Percentiles rank a stretch among this genome's conserved stretches.
Conservation (phyloP, 2,888 invertebrate genomes). For the Liodrosophila aerea region DNA sequence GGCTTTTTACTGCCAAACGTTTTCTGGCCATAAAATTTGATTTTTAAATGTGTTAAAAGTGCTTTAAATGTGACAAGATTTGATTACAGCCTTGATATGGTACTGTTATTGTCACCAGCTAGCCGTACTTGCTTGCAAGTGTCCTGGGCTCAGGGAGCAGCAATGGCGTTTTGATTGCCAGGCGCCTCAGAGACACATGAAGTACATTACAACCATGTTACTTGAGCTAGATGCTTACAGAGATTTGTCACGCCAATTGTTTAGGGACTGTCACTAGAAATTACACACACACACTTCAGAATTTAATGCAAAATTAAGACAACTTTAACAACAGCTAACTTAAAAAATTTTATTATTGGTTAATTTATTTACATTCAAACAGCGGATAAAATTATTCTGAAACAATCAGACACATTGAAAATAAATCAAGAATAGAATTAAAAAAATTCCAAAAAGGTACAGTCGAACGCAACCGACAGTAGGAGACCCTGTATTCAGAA, state of each 20-base stretch:
- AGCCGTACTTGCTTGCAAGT: no score
- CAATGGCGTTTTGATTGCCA: slow-evolving; percentile 59
- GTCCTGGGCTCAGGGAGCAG: slow-evolving; percentile 1
- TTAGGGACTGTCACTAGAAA: slow-evolving; percentile 46
- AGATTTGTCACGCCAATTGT: slow-evolving; percentile 54
- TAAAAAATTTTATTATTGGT: no score
- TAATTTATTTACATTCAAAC: no score
- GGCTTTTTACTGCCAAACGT: slow-evolving; percentile 51
- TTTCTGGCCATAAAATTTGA: slow-evolving; percentile 64
- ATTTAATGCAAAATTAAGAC: slow-evolving; percentile 34
- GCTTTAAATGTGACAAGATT: slow-evolving; percentile 70
- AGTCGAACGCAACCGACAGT: no score
- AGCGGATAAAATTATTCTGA: no score
- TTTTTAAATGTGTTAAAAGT: slow-evolving; percentile 74
- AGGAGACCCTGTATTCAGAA: no score
- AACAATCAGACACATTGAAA: no score
- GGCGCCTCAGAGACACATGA: slow-evolving; percentile 52
- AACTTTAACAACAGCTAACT: not conserved
- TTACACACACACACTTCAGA: slow-evolving; percentile 11
- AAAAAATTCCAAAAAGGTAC: no score
- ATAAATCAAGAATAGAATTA: no score
- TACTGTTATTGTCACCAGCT: slow-evolving; percentile 17
- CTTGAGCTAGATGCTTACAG: slow-evolving; percentile 28
- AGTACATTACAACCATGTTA: slow-evolving; percentile 41
- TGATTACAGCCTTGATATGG: slow-evolving; percentile 52